Evolutionary conservation across 1,140 invertebrate genomes (phyloP), one percentile per base, ranked within the genome.

Genomic region (Drosophila punjabiensis): DNA sequence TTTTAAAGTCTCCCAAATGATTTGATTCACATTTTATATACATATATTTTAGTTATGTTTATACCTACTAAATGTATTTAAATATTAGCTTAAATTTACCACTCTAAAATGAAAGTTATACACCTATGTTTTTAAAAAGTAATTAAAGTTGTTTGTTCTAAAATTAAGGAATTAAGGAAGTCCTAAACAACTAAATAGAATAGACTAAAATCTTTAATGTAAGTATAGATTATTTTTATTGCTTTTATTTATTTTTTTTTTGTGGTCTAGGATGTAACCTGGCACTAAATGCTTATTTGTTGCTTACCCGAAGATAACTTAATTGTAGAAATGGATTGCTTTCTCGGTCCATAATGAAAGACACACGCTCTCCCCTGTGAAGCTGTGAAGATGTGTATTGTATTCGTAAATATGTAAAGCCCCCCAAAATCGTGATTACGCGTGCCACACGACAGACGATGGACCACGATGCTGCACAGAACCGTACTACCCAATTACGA

Each of bases 391-490:
- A 18, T 45, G 56, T 45, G 24, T 67, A 64, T 39, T 75, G 14
- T 43, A 9, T 62, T 55, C 52, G 24, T 58, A 63, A 62, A 39
- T 82, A 60, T 33, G 43, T 48, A 58, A 58, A 61, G 47, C 9
- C 37, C 20, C 24, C 20, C 33, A 62, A 62, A 45, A 64, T 78
- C 71, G 83, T 87, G 83, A 74, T 67, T 63, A 50, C 71, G 60
- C 61, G 56, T 88, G 84, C 61, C 84, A 88, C 84, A 87, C 84
- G 81, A 76, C 85, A 66, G 50, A 53, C 43, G 24, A 32, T 30
- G 48, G 28, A 33, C 45, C 37, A 39, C 62, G 63, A 77, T 52
- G 33, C n/a, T 18, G 6, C 24, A 37, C 8, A 61, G 52, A 59
- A 24, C 28, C 28, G 30, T n/a, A 61, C 43, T 39, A 43, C 32